Evolutionary conservation across 2,797 vertebrate species (phyloP).

Genomic region (Tiaroga cobitis): DNA sequence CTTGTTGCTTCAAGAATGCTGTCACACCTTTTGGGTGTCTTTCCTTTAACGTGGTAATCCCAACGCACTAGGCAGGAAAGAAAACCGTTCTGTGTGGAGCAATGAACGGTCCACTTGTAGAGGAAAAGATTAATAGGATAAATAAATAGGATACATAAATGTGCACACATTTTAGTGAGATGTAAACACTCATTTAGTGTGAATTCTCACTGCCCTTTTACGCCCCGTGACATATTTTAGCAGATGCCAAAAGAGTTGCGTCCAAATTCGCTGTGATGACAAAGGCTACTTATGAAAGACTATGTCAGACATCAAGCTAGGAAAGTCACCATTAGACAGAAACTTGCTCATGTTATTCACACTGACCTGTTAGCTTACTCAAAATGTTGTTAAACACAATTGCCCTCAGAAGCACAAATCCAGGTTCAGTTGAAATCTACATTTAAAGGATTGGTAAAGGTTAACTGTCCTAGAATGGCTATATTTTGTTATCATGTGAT

Average conservation of each 20-base stretch:
- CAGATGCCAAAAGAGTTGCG: conserved; percentile 3
- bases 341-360: not conserved
- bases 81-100: not conserved
- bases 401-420: not conserved
- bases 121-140: not conserved
- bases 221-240: conserved; percentile 41
- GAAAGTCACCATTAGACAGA: conserved; percentile 9
- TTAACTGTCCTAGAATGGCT: not conserved
- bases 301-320: conserved; percentile 9
- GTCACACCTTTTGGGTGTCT: conserved; percentile 29
- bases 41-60: conserved; percentile 11
- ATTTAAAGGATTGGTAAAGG: not conserved
- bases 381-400: not conserved
- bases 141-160: not conserved
- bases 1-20: conserved; percentile 14
- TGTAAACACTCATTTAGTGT: conserved; percentile 17
- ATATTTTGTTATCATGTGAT: conserved; percentile 17
- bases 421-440: not conserved
- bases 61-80: conserved; percentile 14
- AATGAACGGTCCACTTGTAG: conserved; percentile 17
- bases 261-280: conserved; percentile 31
- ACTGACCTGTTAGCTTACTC: not conserved
- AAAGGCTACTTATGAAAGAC: not conserved
- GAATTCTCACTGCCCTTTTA: conserved; percentile 34
- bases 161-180: conserved; percentile 7